These are phyloP conservation scores for Aporophyla nigra DNA, from an alignment of 2,888 invertebrate genomes.

Conservation along the genomic window DNA sequence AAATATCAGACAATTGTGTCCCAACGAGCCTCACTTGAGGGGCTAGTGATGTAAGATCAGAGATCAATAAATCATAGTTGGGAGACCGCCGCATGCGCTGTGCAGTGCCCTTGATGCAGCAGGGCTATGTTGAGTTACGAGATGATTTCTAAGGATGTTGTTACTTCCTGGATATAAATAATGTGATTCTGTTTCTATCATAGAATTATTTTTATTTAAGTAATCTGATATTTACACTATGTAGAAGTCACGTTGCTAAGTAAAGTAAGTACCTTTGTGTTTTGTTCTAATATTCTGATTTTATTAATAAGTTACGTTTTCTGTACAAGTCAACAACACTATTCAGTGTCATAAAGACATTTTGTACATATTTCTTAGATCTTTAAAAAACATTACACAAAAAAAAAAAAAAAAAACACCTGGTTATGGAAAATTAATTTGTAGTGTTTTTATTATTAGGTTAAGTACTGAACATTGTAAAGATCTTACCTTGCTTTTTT, in stretches of 20 bases:
- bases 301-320: neutral
- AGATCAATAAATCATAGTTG: slow-evolving; percentile 66
- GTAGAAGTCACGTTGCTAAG: neutral
- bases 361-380: too few relatives aligned
- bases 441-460: too few relatives aligned
- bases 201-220: neutral
- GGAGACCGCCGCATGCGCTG: slow-evolving; percentile 36
- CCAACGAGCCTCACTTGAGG: slow-evolving; percentile 26
- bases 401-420: too few relatives aligned
- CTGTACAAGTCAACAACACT: neutral
- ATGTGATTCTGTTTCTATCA: neutral
- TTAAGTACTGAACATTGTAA: too few relatives aligned
- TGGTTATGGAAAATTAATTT: too few relatives aligned
- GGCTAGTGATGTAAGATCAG: slow-evolving; percentile 54
- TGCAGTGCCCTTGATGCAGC: slow-evolving; percentile 62
- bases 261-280: too few relatives aligned
- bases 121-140: slow-evolving; percentile 26
- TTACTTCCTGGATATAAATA: slow-evolving; percentile 17
- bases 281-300: neutral
- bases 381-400: too few relatives aligned
- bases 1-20: slow-evolving; percentile 40
- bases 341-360: too few relatives aligned
- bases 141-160: slow-evolving; percentile 14
- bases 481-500: too few relatives aligned
- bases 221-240: neutral